phyloP scores from a whole-genome alignment of 2,797 vertebrate species.

The Onychomys leucogaster region DNA sequence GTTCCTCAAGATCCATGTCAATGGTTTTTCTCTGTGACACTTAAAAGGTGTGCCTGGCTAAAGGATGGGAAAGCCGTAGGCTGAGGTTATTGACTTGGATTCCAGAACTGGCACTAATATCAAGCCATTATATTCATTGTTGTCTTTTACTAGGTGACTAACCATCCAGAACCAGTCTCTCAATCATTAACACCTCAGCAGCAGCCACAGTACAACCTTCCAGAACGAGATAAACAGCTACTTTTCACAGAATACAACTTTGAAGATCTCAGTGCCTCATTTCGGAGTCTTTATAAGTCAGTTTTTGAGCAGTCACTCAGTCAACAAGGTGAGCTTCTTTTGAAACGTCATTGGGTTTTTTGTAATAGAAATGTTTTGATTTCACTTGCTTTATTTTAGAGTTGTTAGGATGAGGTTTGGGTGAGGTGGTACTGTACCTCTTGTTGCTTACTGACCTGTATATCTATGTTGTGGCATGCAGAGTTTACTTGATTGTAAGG shows the following conservation, averaged over 20 bases:
- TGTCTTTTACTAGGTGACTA: slow-evolving; percentile 90
- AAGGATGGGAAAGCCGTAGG: background rate
- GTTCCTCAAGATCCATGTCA: slow-evolving; percentile 39
- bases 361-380: slow-evolving; percentile 18
- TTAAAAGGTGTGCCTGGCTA: background rate
- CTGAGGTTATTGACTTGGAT: slow-evolving; percentile 30
- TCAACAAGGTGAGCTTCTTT: slow-evolving; percentile 92
- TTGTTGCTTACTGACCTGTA: background rate
- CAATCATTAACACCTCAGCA: slow-evolving; percentile 93
- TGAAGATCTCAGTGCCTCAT: slow-evolving; percentile 98
- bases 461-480: slow-evolving; percentile 15
- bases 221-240: slow-evolving; percentile 93
- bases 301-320: slow-evolving; percentile 97
- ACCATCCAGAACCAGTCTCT: slow-evolving; percentile 93
- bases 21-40: slow-evolving; percentile 7
- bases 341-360: background rate
- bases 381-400: slow-evolving; percentile 49
- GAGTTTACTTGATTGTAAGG: background rate
- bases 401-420: background rate
- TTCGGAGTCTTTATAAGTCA: slow-evolving; percentile 97
- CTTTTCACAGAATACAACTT: slow-evolving; percentile 94
- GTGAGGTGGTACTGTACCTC: background rate
- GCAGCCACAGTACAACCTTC: slow-evolving; percentile 93
- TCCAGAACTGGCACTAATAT: background rate
- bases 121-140: slow-evolving; percentile 58